Percentiles rank a stretch among this genome's conserved stretches.
phyloP scores from a whole-genome alignment of 2,113 vertebrate species.

The Balaeniceps rex region DNA sequence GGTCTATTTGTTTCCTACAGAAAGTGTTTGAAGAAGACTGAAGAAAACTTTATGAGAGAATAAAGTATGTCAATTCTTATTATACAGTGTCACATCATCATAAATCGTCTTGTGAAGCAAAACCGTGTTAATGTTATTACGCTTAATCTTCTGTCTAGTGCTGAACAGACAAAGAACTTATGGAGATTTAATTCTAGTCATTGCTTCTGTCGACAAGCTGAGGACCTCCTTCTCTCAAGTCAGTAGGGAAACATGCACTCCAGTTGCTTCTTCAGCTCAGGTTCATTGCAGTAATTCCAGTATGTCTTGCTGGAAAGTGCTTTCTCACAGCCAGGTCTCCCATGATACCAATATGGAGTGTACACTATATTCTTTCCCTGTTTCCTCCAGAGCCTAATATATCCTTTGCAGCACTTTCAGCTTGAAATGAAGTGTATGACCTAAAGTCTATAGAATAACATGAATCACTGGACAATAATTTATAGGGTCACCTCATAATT shows the following conservation, averaged over 20 bases:
- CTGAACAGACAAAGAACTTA: neutral
- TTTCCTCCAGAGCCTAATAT: constrained; percentile 35
- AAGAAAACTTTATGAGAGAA: neutral
- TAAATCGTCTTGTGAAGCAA: neutral
- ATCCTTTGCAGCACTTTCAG: constrained; percentile 31
- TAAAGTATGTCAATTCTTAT: neutral
- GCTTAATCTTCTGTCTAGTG: neutral
- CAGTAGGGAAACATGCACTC: neutral
- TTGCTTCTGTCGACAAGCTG: neutral
- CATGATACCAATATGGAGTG: neutral
- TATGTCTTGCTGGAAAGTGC: constrained; percentile 18
- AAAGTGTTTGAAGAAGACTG: neutral
- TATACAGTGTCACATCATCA: neutral
- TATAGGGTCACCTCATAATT: constrained; percentile 7
- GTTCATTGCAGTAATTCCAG: constrained; percentile 12
- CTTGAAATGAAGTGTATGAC: constrained; percentile 35
- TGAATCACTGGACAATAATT: constrained; percentile 38
- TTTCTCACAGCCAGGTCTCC: constrained; percentile 21
- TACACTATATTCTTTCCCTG: constrained; percentile 15
- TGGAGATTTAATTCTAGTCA: neutral
- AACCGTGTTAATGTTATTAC: neutral
- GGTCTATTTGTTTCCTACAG: neutral
- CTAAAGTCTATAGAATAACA: constrained; percentile 36
- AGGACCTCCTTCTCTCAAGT: neutral
- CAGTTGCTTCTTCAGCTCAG: constrained; percentile 19